Evolutionary conservation across 2,113 vertebrate species (phyloP).

Genomic region (Setophaga petechia): DNA sequence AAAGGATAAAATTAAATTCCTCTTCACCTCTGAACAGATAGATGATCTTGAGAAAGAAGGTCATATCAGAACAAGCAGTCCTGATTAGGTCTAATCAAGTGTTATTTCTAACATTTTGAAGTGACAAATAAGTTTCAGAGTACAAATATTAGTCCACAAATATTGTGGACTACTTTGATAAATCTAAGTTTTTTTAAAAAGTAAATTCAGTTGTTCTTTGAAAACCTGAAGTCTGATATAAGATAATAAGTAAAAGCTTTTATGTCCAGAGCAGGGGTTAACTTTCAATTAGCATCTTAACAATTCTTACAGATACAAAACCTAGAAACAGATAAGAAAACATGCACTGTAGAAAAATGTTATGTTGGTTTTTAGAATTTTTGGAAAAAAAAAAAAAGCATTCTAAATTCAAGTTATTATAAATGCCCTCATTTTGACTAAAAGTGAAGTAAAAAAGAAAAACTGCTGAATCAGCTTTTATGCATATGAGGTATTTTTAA

Average conservation of each 20-base stretch:
- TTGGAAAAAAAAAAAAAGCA: background rate
- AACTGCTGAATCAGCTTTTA: background rate
- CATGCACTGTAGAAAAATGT: background rate
- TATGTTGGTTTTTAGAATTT: background rate
- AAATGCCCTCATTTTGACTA: background rate
- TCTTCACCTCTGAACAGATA: background rate
- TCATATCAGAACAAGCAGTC: background rate
- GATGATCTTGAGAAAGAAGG: background rate
- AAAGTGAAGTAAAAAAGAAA: background rate
- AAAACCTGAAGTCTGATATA: background rate
- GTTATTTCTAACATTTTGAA: background rate
- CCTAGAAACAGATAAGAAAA: background rate
- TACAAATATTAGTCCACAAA: background rate
- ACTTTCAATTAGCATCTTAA: background rate
- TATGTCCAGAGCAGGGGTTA: background rate
- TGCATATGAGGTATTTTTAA: background rate
- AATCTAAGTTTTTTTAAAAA: background rate
- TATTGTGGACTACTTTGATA: background rate
- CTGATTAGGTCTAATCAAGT: background rate
- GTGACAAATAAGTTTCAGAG: background rate
- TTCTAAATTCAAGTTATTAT: background rate
- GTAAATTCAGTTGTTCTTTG: background rate
- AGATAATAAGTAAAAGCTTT: background rate
- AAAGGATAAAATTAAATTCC: background rate
- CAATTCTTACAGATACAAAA: background rate